Evolutionary conservation across 1,140 invertebrate genomes (phyloP).

Genomic region (Drosophila bocqueti): DNA sequence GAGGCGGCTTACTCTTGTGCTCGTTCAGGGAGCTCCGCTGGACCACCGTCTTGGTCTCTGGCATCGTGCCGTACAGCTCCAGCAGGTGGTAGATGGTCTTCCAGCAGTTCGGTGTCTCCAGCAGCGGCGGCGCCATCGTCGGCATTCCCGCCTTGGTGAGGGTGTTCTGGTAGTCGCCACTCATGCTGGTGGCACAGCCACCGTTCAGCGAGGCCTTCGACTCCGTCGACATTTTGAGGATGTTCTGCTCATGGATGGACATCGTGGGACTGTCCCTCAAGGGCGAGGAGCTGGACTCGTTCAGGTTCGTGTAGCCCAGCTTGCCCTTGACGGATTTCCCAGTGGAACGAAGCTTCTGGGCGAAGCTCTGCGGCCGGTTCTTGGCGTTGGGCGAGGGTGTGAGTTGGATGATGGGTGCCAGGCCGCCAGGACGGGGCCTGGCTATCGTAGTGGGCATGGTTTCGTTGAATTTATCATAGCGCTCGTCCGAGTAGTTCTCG

Average conservation of each 20-base stretch:
- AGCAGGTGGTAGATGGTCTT: conserved; percentile 96
- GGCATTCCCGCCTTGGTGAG: conserved; percentile 71
- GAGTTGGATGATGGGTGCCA: conserved; percentile 76
- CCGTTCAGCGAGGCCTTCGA: conserved; percentile 82
- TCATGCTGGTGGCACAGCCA: conserved; percentile 75
- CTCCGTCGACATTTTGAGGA: conserved; percentile 79
- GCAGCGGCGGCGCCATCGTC: conserved; percentile 51
- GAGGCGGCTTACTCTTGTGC: conserved; percentile 55
- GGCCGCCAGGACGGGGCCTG: conserved; percentile 54
- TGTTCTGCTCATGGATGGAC: conserved; percentile 87
- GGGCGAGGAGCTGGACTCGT: conserved; percentile 88
- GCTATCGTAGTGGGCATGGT: conserved; percentile 71
- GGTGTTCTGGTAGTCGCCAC: conserved; percentile 78
- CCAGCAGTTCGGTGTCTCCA: conserved; percentile 94
- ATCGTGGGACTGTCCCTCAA: conserved; percentile 88
- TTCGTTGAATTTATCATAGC: conserved; percentile 85
- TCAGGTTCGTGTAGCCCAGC: conserved; percentile 86
- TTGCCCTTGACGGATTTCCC: conserved; percentile 92
- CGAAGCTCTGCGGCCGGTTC: conserved; percentile 93
- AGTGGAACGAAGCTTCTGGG: conserved; percentile 93
- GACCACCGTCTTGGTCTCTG: conserved; percentile 95
- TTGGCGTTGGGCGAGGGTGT: conserved; percentile 89
- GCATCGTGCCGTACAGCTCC: conserved; percentile 96
- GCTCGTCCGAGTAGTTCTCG: conserved; percentile 78
- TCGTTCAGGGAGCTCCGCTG: conserved; percentile 74